Base-by-base conservation (phyloP, 2,113 vertebrate genomes). In the Scomber scombrus region DNA sequence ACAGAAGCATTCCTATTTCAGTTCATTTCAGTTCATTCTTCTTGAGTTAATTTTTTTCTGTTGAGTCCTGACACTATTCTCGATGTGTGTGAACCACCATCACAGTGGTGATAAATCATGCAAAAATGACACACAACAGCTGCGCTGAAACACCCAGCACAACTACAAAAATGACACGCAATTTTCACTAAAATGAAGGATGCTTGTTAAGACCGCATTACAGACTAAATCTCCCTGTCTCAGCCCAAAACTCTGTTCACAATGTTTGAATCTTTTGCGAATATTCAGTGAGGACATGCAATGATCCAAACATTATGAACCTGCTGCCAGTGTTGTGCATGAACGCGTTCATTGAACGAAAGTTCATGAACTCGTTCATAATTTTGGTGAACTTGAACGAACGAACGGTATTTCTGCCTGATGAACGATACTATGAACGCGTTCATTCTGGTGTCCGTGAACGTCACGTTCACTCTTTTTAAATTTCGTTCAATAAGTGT, bases 271-370 rank as follows among this genome's bases (percentile, higher is more conserved):
- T 77, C 71, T 68, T 91, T 90, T 87, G 84, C 79, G 90, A 92
- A 93, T 90, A 83, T 88, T 81, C 89, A 63, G 91, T 76, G 75
- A 87, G 75, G 67, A 85, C 75, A 86, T 85, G 78, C 76, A 82
- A 83, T 71, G 49, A 84, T 80, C 86, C 57, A 67, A 70, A 86
- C 73, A 67, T 90, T 88, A 91, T 88, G 91, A 94, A 90, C 88
- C 81, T 85, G 82, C 86, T 85, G 80, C 76, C 52, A 50, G n/a
- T n/a, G n/a, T n/a, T n/a, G n/a, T n/a, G n/a, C n/a, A n/a, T n/a
- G n/a, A n/a, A n/a, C n/a, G n/a, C n/a, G n/a, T n/a, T n/a, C n/a
- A n/a, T n/a, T n/a, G n/a, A n/a, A n/a, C n/a, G n/a, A n/a, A n/a
- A n/a, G n/a, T n/a, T n/a, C n/a, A n/a, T n/a, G n/a, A n/a, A n/a